These are phyloP conservation scores for Dreissena polymorpha DNA, from an alignment of 1,140 invertebrate species.

Conservation along the genomic window DNA sequence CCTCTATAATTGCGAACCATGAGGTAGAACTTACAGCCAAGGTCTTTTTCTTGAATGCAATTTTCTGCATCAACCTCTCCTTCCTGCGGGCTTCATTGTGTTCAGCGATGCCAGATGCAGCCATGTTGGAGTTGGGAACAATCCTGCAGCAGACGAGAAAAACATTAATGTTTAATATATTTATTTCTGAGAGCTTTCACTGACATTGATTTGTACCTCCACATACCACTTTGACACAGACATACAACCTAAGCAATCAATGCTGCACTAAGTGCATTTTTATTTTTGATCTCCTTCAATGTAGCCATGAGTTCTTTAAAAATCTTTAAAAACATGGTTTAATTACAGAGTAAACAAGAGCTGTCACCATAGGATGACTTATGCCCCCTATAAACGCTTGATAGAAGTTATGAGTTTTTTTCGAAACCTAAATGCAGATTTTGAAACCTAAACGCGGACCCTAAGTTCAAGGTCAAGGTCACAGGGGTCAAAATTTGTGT, in stretches of 20 bases:
- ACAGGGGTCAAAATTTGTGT: no score
- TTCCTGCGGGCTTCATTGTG: constrained; percentile 53
- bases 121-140: constrained; percentile 34
- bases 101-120: constrained; percentile 52
- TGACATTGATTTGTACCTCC: not conserved
- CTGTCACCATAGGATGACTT: no score
- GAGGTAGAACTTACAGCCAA: constrained; percentile 22
- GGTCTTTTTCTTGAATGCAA: constrained; percentile 1
- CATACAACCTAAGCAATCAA: not conserved
- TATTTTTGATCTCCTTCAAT: not conserved
- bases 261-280: not conserved
- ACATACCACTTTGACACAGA: not conserved
- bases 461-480: no score
- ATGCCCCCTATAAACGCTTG: no score
- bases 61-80: constrained; percentile 43
- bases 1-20: no score
- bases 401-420: no score
- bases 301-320: not conserved
- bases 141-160: not conserved
- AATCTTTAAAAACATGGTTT: no score
- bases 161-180: not conserved
- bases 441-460: no score
- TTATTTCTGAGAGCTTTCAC: not conserved
- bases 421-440: no score
- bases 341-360: no score